phyloP scores from a whole-genome alignment of 2,113 vertebrate species.

The Oryzias curvinotus region DNA sequence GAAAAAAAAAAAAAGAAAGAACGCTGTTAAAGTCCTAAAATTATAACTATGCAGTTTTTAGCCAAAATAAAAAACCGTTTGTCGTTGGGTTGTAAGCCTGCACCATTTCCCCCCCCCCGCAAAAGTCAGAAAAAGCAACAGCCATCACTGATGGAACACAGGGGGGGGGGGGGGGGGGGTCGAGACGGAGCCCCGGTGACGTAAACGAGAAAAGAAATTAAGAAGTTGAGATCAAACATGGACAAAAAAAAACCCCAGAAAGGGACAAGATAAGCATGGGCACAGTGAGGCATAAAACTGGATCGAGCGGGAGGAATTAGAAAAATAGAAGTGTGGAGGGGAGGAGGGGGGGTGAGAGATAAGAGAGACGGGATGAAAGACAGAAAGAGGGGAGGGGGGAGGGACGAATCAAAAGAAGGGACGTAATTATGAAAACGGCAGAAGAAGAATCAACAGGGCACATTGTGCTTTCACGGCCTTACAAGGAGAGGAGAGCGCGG shows the following conservation, averaged over 20 bases:
- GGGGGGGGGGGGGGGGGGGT: slow-evolving; percentile 10
- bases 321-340: slow-evolving; percentile 52
- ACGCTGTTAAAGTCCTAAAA: background rate
- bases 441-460: slow-evolving; percentile 55
- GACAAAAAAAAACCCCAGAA: slow-evolving; percentile 19
- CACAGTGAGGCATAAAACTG: slow-evolving; percentile 66
- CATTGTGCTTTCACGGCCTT: slow-evolving; percentile 45
- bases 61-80: no score
- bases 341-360: slow-evolving; percentile 28
- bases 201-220: slow-evolving; percentile 69
- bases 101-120: background rate
- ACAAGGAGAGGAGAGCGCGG: slow-evolving; percentile 42
- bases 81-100: no score
- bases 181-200: slow-evolving; percentile 40
- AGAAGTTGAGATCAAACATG: slow-evolving; percentile 71
- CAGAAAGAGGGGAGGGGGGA: slow-evolving; percentile 12
- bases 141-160: slow-evolving; percentile 2
- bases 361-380: slow-evolving; percentile 62
- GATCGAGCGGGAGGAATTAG: slow-evolving; percentile 62
- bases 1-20: slow-evolving; percentile 25
- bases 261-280: slow-evolving; percentile 63
- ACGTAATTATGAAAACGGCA: slow-evolving; percentile 69
- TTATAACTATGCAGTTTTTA: no score
- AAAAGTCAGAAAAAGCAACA: slow-evolving; percentile 12
- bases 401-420: slow-evolving; percentile 38